Percentiles rank a stretch among this genome's conserved stretches.
These are phyloP conservation scores for Corythaeola cristata DNA, from an alignment of 2,113 vertebrate genomes.

Conservation along the genomic window DNA sequence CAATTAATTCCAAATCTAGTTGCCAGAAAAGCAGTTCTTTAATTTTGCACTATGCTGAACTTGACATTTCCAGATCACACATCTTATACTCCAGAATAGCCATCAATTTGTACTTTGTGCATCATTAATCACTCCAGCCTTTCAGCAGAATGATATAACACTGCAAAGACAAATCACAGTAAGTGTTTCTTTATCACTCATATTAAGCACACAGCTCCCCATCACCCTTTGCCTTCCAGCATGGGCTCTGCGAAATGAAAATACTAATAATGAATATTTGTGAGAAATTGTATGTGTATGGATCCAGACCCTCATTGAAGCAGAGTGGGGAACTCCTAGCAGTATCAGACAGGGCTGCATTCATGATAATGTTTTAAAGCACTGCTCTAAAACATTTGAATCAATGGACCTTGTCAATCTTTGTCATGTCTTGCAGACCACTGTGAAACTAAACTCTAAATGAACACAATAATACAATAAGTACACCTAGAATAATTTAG, in stretches of 20 bases:
- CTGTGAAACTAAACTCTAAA: background rate
- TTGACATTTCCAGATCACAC: background rate
- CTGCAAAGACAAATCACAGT: background rate
- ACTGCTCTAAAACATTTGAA: background rate
- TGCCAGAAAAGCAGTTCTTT: background rate
- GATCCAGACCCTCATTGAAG: background rate
- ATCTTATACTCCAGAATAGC: background rate
- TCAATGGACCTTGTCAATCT: background rate
- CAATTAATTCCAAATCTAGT: background rate
- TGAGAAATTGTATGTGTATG: background rate
- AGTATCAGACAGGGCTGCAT: background rate
- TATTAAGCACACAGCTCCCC: background rate
- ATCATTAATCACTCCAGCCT: background rate
- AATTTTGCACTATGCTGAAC: background rate
- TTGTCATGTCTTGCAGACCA: background rate
- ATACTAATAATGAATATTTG: background rate
- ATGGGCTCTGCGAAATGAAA: background rate
- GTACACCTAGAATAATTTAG: background rate
- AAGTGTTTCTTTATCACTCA: background rate
- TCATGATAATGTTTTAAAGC: background rate
- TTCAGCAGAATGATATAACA: background rate
- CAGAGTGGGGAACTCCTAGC: background rate
- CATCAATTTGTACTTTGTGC: background rate
- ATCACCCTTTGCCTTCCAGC: background rate
- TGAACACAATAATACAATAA: background rate